Evolutionary conservation across 2,113 vertebrate genomes (phyloP).

Genomic region (western clawed frog (Xenopus tropicalis)): DNA sequence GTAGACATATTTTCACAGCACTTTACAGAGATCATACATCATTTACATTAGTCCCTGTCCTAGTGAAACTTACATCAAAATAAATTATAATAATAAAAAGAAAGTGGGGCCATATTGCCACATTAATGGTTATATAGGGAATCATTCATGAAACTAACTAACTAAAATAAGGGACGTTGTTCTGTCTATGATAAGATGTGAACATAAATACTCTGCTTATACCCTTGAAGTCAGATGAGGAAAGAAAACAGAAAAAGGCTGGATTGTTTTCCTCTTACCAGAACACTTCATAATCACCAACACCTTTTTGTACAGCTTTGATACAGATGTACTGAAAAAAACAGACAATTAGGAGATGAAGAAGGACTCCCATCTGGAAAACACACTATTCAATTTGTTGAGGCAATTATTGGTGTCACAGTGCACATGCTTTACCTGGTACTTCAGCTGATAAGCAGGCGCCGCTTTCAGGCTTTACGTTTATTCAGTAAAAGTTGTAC

Average conservation of each 20-base stretch:
- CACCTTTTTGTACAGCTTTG: slow-evolving; percentile 30
- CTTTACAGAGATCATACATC: too few relatives aligned
- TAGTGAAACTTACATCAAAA: too few relatives aligned
- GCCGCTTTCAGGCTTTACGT: slow-evolving; percentile 20
- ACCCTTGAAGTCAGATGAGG: background rate
- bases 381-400: slow-evolving; percentile 36
- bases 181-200: background rate
- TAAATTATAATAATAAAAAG: background rate
- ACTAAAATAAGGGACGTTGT: background rate
- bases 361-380: slow-evolving; percentile 43
- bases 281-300: slow-evolving; percentile 29
- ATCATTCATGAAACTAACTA: background rate
- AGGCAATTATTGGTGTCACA: slow-evolving; percentile 37
- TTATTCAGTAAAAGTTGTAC: slow-evolving; percentile 39
- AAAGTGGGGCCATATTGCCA: background rate
- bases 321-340: slow-evolving; percentile 36
- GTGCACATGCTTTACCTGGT: slow-evolving; percentile 33
- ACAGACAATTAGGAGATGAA: slow-evolving; percentile 27
- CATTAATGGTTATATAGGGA: background rate
- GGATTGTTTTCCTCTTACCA: slow-evolving; percentile 25
- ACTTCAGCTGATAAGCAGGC: slow-evolving; percentile 37
- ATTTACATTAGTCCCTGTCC: too few relatives aligned
- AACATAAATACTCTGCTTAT: background rate
- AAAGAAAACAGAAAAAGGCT: slow-evolving; percentile 15
- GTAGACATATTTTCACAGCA: too few relatives aligned